Evolutionary conservation across 2,113 vertebrate genomes (phyloP), one percentile per base, ranked within the genome.

Genomic region (Oreochromis niloticus): DNA sequence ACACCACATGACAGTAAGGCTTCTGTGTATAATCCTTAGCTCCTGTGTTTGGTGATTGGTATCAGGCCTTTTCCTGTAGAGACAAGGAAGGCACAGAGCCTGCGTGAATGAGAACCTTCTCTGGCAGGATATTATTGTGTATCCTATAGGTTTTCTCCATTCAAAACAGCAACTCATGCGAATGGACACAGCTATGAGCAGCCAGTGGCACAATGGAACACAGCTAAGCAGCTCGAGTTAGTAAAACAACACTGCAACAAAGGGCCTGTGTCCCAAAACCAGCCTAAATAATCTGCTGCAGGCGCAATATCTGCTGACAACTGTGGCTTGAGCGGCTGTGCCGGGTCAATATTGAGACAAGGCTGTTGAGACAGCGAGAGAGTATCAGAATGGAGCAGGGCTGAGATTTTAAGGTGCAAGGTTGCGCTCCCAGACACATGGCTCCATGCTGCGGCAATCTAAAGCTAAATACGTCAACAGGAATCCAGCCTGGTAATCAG

Each of bases 181-280:
- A 88, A 95, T 92, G 92, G 91, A 94, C 61, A 63, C 85, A 89
- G 93, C 92, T 78, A 75, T 56, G 88, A 84, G 91, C 89, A 88
- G 79, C 66, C 55, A 56, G 50, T n/a, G 82, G 75, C 88, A 95
- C 94, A 95, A 94, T 91, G 92, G 82, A 85, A 80, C 81, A n/a
- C 83, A 57, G 90, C 87, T 41, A 92, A 85, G 87, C 88, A 85
- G 92, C 87, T 88, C 30, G 43, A 91, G 90, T 93, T 85, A 91
- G 93, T 94, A 92, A 94, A 96, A 94, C 91, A 95, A 95, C 95
- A 93, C 71, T 1, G 83, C 88, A 91, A 95, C 95, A 96, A 95
- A 95, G 91, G 93, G 85, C 87, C 86, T 89, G 91, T 94, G 93
- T 96, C 91, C 93, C 91, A 90, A 94, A 27, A 83, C 88, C 73